These are phyloP conservation scores for Mesembrinibis cayennensis DNA, from an alignment of 2,113 vertebrate genomes.

Conservation along the genomic window DNA sequence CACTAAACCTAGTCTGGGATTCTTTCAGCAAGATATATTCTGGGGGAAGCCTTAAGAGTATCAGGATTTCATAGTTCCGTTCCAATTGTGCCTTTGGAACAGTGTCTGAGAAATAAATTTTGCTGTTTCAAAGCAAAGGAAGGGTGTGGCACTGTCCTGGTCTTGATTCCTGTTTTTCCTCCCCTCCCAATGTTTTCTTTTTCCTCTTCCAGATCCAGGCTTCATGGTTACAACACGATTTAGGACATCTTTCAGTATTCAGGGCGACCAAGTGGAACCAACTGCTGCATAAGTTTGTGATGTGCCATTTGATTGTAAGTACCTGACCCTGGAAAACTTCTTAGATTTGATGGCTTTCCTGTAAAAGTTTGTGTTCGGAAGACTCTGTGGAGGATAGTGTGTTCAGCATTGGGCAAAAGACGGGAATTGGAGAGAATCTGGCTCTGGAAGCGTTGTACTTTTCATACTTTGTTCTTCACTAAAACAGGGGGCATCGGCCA, in stretches of 20 bases:
- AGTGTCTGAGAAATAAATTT: not conserved
- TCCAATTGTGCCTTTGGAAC: not conserved
- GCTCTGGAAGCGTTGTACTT: not conserved
- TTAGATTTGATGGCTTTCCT: not conserved
- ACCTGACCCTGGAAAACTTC: not conserved
- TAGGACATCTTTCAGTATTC: constrained; percentile 74
- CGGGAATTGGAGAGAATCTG: not conserved
- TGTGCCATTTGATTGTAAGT: constrained; percentile 75
- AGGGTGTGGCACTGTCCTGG: not conserved
- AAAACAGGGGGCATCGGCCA: constrained; percentile 67
- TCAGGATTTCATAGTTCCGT: not conserved
- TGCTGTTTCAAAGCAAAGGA: not conserved
- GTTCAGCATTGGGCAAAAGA: not conserved
- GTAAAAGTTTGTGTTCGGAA: not conserved
- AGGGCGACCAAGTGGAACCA: constrained; percentile 73
- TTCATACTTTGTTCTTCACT: not conserved
- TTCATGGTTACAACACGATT: constrained; percentile 73
- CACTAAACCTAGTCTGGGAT: not conserved
- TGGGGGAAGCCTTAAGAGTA: not conserved
- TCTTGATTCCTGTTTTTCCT: not conserved
- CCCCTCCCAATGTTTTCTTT: not conserved
- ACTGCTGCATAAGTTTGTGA: constrained; percentile 68
- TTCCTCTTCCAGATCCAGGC: constrained; percentile 63
- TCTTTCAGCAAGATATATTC: not conserved
- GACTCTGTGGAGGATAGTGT: not conserved